Base-by-base conservation (phyloP, 2,797 vertebrate genomes). In the Helicolenus hilgendorfi region DNA sequence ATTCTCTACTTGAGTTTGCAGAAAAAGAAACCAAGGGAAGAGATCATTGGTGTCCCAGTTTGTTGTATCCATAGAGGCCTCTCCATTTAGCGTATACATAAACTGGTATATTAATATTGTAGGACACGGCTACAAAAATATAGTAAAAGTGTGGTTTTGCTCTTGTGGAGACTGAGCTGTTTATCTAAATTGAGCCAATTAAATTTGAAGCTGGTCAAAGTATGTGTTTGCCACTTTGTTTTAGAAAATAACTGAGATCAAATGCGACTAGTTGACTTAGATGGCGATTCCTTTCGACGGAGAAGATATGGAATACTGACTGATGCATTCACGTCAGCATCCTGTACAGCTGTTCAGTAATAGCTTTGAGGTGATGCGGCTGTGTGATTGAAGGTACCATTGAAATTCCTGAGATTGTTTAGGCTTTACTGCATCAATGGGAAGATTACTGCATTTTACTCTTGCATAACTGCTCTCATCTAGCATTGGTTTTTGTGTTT, bases 381-480 rank as follows among this genome's bases (percentile, higher is more conserved):
- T 56, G 72, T 83, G 55, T 62, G 56, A 64, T 33, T 0, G 31
- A 72, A 72, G 72, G 33, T 22, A 18, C 27, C 24, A 59, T 60
- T 63, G 56, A 79, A 22, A 29, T 33, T 45, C 45, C 9, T 58
- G 31, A 72, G n/a, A 24, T 58, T 70, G n/a, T 67, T 70, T 27
- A 24, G 24, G 11, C 6, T 35, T 22, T 13, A 33, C n/a, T 29
- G 31, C 60, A 55, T 77, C 36, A 70, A 10, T 77, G 82, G 63
- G 67, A 76, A 76, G 59, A 59, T 65, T 55, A 3, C 14, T 72
- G 59, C 72, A 70, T 87, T 49, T 49, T 72, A 79, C 72, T 72
- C 71, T 65, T 79, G 64, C 67, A 53, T 49, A 84, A 74, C 67
- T 13, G 55, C 78, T 59, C 45, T 79, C 24, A 71, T 76, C n/a